A percentile compares a stretch with the other conserved stretches of the same genome.
Evolutionary conservation across 2,888 invertebrate species (phyloP).

Genomic region (Hydroisotoma schaefferi): DNA sequence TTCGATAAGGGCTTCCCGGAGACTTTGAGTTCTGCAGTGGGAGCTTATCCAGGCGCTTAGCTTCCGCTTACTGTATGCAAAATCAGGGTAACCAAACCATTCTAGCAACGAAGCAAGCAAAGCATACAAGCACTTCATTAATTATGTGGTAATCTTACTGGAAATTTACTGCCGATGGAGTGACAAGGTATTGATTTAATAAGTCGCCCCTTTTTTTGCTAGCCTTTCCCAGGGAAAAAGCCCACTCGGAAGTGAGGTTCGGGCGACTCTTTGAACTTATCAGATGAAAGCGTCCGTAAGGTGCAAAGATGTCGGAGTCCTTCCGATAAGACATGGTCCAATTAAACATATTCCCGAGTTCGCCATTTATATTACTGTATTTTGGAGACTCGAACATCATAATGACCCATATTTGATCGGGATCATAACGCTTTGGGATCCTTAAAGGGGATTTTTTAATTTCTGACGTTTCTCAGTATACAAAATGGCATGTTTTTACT

Average conservation of each 20-base stretch:
- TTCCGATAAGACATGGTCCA: background rate
- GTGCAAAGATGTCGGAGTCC: background rate
- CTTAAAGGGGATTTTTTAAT: background rate
- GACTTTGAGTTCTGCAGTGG: background rate
- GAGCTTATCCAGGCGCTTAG: background rate
- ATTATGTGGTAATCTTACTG: background rate
- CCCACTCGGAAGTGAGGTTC: background rate
- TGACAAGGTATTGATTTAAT: background rate
- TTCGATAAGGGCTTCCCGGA: background rate
- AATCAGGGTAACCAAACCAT: no score
- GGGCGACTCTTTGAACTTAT: background rate
- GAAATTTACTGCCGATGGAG: background rate
- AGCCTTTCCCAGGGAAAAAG: background rate
- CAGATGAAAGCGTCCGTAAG: background rate
- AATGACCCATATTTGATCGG: background rate
- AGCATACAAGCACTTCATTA: no score
- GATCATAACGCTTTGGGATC: background rate
- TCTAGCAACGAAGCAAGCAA: no score
- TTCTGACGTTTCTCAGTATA: background rate
- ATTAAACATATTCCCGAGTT: background rate
- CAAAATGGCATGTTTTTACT: background rate
- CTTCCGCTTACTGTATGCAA: no score
- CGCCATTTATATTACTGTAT: background rate
- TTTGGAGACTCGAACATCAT: background rate
- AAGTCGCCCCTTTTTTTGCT: background rate